Percentiles rank a stretch among this genome's conserved stretches.
These are phyloP conservation scores for Aphaenogaster rudis DNA, from an alignment of 1,140 invertebrate species.

Conservation along the genomic window DNA sequence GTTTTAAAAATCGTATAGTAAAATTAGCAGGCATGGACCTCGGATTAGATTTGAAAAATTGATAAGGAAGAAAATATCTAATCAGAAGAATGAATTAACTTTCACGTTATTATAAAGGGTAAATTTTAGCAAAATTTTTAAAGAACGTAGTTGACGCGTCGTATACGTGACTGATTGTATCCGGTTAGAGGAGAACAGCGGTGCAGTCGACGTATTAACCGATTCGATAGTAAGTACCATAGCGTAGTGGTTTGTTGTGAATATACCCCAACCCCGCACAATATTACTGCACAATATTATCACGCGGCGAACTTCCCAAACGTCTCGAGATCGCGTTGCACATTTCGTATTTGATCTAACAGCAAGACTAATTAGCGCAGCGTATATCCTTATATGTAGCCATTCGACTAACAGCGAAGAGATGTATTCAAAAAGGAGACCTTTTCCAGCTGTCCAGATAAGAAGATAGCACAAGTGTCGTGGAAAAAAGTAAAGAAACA, in stretches of 20 bases:
- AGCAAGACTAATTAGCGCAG: conserved; percentile 1
- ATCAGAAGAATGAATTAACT: conserved; percentile 24
- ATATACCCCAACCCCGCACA: conserved; percentile 47
- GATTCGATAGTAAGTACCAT: conserved; percentile 27
- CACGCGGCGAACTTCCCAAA: conserved; percentile 23
- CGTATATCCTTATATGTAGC: not conserved
- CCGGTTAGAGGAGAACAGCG: not conserved
- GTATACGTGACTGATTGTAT: not conserved
- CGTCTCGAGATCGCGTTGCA: conserved; percentile 2
- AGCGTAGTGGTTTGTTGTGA: conserved; percentile 46
- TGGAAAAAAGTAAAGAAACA: not conserved
- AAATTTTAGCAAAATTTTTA: conserved; percentile 27
- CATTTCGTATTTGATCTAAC: conserved; percentile 19
- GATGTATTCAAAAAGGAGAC: not conserved
- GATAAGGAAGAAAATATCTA: not conserved
- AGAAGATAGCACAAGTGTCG: not conserved
- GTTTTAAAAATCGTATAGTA: not conserved
- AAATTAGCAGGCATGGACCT: not conserved
- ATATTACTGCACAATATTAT: conserved; percentile 60
- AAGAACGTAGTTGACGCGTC: not conserved
- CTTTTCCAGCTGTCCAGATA: not conserved
- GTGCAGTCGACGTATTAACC: conserved; percentile 21
- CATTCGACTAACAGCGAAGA: not conserved
- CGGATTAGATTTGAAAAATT: conserved; percentile 12
- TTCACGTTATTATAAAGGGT: not conserved